Evolutionary conservation across 2,113 vertebrate species (phyloP).

Genomic region (Cisticola juncidis): DNA sequence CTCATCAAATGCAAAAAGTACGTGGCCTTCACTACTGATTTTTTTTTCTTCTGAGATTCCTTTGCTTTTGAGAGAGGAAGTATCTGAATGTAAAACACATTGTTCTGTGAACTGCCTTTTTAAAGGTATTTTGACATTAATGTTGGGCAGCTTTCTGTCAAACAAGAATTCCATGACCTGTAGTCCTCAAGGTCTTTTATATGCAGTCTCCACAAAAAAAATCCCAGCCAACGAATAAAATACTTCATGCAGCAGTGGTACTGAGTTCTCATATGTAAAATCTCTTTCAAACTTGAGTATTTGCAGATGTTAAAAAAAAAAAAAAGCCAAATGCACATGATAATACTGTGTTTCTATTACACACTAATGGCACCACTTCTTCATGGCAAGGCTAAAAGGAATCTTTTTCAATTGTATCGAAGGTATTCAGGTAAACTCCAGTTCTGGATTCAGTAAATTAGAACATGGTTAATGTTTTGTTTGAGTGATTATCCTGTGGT

Average conservation of each 20-base stretch:
- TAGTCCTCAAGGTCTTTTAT: conserved; percentile 25
- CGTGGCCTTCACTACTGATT: conserved; percentile 87
- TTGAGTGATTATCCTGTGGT: conserved; percentile 25
- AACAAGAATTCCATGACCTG: conserved; percentile 42
- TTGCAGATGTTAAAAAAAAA: background rate
- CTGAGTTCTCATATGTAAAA: background rate
- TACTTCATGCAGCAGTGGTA: background rate
- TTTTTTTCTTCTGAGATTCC: conserved; percentile 65
- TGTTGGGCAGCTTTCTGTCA: conserved; percentile 66
- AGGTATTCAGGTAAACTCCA: conserved; percentile 42
- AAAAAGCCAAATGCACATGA: background rate
- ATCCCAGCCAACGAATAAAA: background rate
- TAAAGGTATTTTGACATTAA: conserved; percentile 66
- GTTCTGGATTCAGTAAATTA: conserved; percentile 14
- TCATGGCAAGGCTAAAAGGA: background rate
- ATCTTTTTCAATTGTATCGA: background rate
- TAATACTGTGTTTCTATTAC: background rate
- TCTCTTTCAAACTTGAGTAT: background rate
- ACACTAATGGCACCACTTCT: background rate
- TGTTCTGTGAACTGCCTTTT: conserved; percentile 72
- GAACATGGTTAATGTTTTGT: background rate
- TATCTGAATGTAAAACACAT: conserved; percentile 79
- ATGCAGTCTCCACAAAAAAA: background rate
- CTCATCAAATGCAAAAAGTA: conserved; percentile 72
- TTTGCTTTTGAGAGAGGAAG: conserved; percentile 70